Percentiles rank a stretch among this genome's conserved stretches.
These are phyloP conservation scores for Napeogenes sylphis DNA, from an alignment of 2,888 invertebrate species.

Conservation along the genomic window DNA sequence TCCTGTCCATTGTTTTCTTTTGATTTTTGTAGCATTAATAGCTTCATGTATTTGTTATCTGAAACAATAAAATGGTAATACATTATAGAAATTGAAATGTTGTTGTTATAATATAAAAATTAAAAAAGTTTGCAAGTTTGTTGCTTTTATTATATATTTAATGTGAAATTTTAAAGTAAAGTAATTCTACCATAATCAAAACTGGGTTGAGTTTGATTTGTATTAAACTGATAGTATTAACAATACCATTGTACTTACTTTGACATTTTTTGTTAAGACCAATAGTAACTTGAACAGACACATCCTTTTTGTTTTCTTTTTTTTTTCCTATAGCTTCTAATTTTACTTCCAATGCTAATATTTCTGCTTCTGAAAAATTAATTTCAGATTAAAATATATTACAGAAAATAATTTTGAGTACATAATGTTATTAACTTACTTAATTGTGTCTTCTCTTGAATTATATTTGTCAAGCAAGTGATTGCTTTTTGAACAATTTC, in stretches of 20 bases:
- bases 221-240: constrained; percentile 1
- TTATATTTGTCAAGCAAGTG: constrained; percentile 52
- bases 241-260: constrained; percentile 43
- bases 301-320: constrained; percentile 49
- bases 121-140: no score
- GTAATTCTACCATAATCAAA: no score
- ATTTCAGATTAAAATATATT: not conserved
- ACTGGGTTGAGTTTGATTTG: no score
- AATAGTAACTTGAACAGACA: constrained; percentile 58
- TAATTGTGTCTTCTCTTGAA: constrained; percentile 59
- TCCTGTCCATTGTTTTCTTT: constrained; percentile 35
- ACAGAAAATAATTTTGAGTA: not conserved
- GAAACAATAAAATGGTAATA: constrained; percentile 41
- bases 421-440: constrained; percentile 48
- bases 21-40: constrained; percentile 50
- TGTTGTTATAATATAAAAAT: no score
- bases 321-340: constrained; percentile 46
- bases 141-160: no score
- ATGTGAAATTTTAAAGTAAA: no score
- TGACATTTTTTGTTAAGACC: constrained; percentile 50
- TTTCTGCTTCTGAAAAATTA: constrained; percentile 55
- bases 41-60: constrained; percentile 55
- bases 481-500: constrained; percentile 70
- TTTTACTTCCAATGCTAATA: constrained; percentile 64
- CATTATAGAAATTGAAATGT: no score